Base-by-base conservation (phyloP, 2,888 invertebrate genomes). In the Pachliopta kotzebuea region DNA sequence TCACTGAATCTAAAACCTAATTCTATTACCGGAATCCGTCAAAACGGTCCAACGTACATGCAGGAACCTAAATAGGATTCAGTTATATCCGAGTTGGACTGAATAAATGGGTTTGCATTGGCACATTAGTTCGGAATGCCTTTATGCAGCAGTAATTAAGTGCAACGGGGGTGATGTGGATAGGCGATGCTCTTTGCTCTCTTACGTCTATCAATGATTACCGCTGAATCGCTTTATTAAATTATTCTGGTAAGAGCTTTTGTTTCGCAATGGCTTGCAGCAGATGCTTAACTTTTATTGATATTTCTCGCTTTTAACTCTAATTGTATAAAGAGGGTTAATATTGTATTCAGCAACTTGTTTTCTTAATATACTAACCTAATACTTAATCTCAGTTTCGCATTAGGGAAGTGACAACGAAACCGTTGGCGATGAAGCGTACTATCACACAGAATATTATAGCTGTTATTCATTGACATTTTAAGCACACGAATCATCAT, bases 71-170 rank as follows among this genome's bases (percentile, higher is more conserved):
- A 65, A 65, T 61, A 65, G 61, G 61, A 57, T 65, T 54, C 53
- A 57, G 45, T 61, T 57, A 31, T 54, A 54, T 52, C 49, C 53
- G 61, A 54, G 57, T 53, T 53, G 49, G 58, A 20, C 57, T 37
- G 37, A 54, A 54, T 58, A 65, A 62, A 62, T 65, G 53, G 62
- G 49, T 58, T 65, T 58, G 58, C 65, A 65, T 55, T 59, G 58
- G 58, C 62, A 58, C 62, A 66, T 62, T 62, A 62, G 52, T n/a
- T 45, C 20, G 62, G 26, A 66, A 66, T 62, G 62, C 66, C 62
- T 62, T 66, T 66, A 65, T 65, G 58, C 55, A 21, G 56, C 56
- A 56, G 62, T 66, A 62, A 66, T 62, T 66, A 62, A 62, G 55
- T 60, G 42, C 60, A 62, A 37, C 59, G 29, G 59, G 65, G 66